A percentile compares a stretch with the other conserved stretches of the same genome.
Evolutionary conservation across 2,888 invertebrate species (phyloP).

Genomic region (Nomada fabriciana): DNA sequence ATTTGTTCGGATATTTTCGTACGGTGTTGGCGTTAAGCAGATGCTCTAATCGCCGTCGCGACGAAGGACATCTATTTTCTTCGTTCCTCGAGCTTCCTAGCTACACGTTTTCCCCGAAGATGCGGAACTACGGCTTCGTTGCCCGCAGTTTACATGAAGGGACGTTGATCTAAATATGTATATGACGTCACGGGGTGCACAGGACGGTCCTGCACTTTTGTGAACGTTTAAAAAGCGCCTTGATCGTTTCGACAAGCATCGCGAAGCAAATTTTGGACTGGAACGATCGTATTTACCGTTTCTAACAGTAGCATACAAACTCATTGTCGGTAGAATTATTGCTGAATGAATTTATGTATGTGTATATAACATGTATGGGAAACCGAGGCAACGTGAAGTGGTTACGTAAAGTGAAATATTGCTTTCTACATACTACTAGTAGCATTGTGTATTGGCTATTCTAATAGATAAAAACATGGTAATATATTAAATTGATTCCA

Average conservation of each 20-base stretch:
- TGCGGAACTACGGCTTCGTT: constrained; percentile 48
- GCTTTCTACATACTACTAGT: too few relatives aligned
- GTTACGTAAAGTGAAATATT: too few relatives aligned
- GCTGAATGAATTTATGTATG: too few relatives aligned
- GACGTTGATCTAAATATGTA: constrained; percentile 47
- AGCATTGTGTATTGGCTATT: too few relatives aligned
- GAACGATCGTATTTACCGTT: neutral
- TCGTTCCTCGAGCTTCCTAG: constrained; percentile 30
- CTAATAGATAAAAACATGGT: too few relatives aligned
- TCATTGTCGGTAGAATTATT: too few relatives aligned
- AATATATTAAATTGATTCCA: too few relatives aligned
- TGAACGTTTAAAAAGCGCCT: neutral
- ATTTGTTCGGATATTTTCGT: constrained; percentile 78
- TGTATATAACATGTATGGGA: too few relatives aligned
- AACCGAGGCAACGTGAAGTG: too few relatives aligned
- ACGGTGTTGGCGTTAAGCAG: constrained; percentile 45
- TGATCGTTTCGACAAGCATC: neutral
- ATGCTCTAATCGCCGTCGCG: constrained; percentile 72
- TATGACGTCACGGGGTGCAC: constrained; percentile 54
- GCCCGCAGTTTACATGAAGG: constrained; percentile 32
- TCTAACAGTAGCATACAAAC: neutral
- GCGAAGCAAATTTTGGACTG: constrained; percentile 5
- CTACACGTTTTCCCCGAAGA: constrained; percentile 43
- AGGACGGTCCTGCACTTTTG: neutral
- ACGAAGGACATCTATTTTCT: constrained; percentile 72